Evolutionary conservation across 2,797 vertebrate genomes (phyloP), one percentile per base, ranked within the genome.

Genomic region (Atherinosoma microstoma): DNA sequence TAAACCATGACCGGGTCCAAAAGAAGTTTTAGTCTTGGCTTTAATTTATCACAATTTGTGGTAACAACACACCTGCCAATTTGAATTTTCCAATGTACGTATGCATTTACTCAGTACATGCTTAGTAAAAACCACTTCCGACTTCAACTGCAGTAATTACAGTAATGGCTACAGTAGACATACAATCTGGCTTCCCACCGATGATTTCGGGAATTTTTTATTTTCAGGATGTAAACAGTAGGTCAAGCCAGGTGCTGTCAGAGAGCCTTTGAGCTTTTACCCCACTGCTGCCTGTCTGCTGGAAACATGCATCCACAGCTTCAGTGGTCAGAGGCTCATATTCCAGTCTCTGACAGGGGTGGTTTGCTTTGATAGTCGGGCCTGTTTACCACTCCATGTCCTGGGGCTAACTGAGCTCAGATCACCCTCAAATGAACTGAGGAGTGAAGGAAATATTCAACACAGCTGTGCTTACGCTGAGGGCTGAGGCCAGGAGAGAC

Each of bases 361-460:
- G 88, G 75, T 86, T 87, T 86, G 84, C 94, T 94, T 95, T 94
- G 94, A 94, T 94, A 93, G 89, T 89, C 85, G 70, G 87, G 86
- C 87, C 93, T 94, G 94, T 94, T 94, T 94, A 93, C 91, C 62
- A 66, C 89, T 87, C 75, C 71, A 71, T 85, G 89, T 93, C 91
- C 93, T 85, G 80, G 84, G 91, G 91, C 90, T 82, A 85, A 89
- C 87, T 57, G 79, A 62, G 80, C 94, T 93, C 91, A 85, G 89
- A 93, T 93, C 93, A 89, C 89, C 87, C 88, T 86, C 89, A 93
- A 91, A 94, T 93, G 87, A 94, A 94, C 91, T 90, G 89, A 91
- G 73, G 92, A 93, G 89, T 92, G 85, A 94, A 84, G 91, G 91
- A 94, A 94, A 95, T 94, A 94, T 94, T 94, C 89, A 94, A 89